A percentile compares a stretch with the other conserved stretches of the same genome.
Conservation (phyloP, 2,113 vertebrate species). For the Ciconia stormi region DNA sequence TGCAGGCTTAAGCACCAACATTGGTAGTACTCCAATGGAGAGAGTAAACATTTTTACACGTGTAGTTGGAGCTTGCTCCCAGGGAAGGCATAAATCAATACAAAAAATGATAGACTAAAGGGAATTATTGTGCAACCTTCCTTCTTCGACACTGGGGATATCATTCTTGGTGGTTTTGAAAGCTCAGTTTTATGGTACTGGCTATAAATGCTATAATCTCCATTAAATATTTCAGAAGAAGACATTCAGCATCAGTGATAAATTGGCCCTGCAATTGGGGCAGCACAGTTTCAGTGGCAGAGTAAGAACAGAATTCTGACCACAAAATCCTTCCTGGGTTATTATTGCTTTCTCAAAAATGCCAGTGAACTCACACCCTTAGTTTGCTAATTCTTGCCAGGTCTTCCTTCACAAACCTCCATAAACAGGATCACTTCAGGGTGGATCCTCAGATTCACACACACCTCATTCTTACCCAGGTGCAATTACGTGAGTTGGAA, state of each 20-base stretch:
- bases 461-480: not conserved
- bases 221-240: not conserved
- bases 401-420: not conserved
- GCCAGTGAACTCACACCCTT: not conserved
- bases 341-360: not conserved
- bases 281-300: not conserved
- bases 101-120: not conserved
- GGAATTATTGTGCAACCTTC: not conserved
- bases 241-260: not conserved
- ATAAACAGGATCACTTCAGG: not conserved
- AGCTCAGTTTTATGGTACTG: not conserved
- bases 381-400: not conserved
- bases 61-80: not conserved
- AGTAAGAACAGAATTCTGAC: not conserved
- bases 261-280: not conserved
- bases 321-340: not conserved
- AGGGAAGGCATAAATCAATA: not conserved
- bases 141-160: not conserved
- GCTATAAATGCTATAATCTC: not conserved
- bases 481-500: not conserved
- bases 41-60: not conserved
- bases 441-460: not conserved
- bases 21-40: not conserved
- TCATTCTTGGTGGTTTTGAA: conserved; percentile 1
- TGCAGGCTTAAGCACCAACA: not conserved